Evolutionary conservation across 2,113 vertebrate genomes (phyloP).

Genomic region (Octodon degus): DNA sequence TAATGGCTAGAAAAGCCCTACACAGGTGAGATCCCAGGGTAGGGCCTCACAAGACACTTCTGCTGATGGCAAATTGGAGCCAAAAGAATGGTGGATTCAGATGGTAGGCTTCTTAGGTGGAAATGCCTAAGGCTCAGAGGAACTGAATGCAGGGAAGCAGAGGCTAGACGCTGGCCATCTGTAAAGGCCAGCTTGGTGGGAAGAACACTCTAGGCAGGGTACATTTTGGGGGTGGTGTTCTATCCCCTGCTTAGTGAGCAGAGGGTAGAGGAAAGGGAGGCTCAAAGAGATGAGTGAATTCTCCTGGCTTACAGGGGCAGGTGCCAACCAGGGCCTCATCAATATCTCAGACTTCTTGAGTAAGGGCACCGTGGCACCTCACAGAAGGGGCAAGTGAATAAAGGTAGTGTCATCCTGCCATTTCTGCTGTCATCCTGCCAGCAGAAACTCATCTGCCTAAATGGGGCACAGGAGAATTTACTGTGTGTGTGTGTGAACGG

Average conservation of each 20-base stretch:
- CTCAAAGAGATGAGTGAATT: neutral
- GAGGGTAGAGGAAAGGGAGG: neutral
- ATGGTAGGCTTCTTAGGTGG: neutral
- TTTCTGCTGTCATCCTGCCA: neutral
- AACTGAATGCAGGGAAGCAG: neutral
- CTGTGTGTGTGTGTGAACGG: neutral
- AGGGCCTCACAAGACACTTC: neutral
- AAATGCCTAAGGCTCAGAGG: neutral
- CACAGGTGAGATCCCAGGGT: neutral
- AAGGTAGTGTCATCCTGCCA: neutral
- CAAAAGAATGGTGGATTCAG: neutral
- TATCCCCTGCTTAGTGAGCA: neutral
- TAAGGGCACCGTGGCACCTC: neutral
- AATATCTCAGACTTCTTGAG: neutral
- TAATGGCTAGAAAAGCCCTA: neutral
- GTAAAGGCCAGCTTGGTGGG: no score
- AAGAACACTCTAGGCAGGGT: neutral
- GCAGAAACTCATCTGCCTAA: no score
- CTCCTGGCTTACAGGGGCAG: neutral
- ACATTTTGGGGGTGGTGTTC: neutral
- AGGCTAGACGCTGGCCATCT: neutral
- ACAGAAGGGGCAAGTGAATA: neutral
- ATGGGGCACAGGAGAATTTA: neutral
- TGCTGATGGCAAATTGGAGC: neutral
- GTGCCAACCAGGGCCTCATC: neutral